phyloP scores from a whole-genome alignment of 2,797 vertebrate genomes.

The Falco naumanni region DNA sequence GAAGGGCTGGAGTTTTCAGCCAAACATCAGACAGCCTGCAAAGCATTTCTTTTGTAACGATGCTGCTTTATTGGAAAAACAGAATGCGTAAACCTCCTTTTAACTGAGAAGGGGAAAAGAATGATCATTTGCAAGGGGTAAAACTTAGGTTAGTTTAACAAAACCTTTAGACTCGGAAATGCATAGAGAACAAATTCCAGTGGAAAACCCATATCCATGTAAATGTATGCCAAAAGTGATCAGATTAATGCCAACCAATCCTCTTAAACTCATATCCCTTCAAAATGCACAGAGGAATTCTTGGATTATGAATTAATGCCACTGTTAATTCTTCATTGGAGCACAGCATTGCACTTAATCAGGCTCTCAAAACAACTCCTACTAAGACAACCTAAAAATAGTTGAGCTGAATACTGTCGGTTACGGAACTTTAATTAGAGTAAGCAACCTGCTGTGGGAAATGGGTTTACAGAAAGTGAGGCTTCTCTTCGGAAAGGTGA shows the following conservation, averaged over 20 bases:
- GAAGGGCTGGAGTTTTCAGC: neutral
- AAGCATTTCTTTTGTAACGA: neutral
- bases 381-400: conserved; percentile 44
- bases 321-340: conserved; percentile 60
- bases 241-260: conserved; percentile 68
- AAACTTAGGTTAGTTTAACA: neutral
- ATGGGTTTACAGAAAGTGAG: neutral
- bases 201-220: conserved; percentile 43
- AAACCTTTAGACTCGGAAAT: neutral
- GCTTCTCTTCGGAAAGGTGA: neutral
- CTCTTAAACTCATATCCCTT: conserved; percentile 67
- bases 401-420: conserved; percentile 33
- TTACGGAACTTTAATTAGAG: conserved; percentile 52
- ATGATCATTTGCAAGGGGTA: neutral
- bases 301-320: neutral
- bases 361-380: conserved; percentile 25
- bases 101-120: neutral
- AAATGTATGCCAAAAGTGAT: conserved; percentile 64
- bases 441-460: conserved; percentile 43
- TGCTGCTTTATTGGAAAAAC: neutral
- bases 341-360: conserved; percentile 50
- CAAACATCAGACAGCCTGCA: neutral
- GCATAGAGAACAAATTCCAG: conserved; percentile 38
- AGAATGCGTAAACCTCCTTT: neutral
- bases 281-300: conserved; percentile 71